Base-by-base conservation (phyloP, 2,113 vertebrate genomes). In the Solenodon paradoxus region DNA sequence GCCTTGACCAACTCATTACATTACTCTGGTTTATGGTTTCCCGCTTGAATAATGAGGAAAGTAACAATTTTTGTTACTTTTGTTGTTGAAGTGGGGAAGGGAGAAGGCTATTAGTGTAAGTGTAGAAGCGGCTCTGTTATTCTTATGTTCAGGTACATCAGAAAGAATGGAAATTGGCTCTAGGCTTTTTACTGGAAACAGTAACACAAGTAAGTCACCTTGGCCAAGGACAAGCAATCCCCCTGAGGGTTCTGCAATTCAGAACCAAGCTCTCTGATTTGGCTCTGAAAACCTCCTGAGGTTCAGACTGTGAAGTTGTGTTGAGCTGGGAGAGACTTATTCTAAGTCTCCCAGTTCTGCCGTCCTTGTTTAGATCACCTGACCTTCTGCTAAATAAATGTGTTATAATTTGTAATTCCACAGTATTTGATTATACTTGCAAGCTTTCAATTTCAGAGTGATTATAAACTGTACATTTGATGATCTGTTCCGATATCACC, bases 391-490 rank as follows among this genome's bases (percentile, higher is more conserved):
- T 61, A 81, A 83, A 74, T 88, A 77, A 82, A 35, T 16, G 9
- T 51, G 11, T 3, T 63, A 20, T 83, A 57, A 81, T 86, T 81
- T 93, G 47, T 78, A 88, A 38, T 24, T 91, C n/a, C 32, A 51
- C 81, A 64, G 57, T 87, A 47, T 81, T 87, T 78, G 35, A 91
- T 45, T 69, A 26, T 10, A 49, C 40, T 88, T 83, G 51, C 63
- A 87, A 79, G 51, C 26, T 87, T 10, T 90, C 82, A 79, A 89
- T 90, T 95, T 90, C 80, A 26, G 57, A 92, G 51, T 72, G 88
- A 90, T 90, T 84, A 79, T 79, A 89, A 82, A 83, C 87, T 3
- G 5, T 79, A 93, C 82, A 30, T 71, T 84, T 91, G 82, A 42
- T 80, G 51, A 91, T 93, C 66, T 88, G 28, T 61, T 77, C 35